Evolutionary conservation across 1,140 invertebrate genomes (phyloP).

Genomic region (Eurosta solidaginis): DNA sequence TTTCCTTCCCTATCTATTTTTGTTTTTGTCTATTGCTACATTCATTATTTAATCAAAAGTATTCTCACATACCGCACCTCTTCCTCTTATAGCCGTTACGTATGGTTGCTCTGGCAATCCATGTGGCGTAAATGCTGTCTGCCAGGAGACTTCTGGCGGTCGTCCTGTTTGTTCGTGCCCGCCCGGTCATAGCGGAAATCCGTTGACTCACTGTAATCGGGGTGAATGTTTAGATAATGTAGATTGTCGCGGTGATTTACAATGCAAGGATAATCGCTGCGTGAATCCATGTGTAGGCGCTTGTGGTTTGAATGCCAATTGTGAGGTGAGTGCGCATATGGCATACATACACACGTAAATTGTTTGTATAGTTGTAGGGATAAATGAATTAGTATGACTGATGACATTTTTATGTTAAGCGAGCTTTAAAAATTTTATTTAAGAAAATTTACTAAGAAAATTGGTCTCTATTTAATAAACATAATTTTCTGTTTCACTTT

Average conservation of each 20-base stretch:
- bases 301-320: constrained; percentile 73
- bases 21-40: neutral
- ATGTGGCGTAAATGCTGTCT: constrained; percentile 69
- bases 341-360: no score
- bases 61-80: neutral
- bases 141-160: constrained; percentile 65
- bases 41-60: neutral
- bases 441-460: no score
- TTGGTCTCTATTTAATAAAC: constrained; percentile 58
- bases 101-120: constrained; percentile 58
- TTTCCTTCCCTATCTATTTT: neutral
- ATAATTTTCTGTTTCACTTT: constrained; percentile 45
- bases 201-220: constrained; percentile 67
- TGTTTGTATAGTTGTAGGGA: no score
- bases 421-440: no score
- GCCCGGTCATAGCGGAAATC: constrained; percentile 73
- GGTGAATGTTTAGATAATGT: constrained; percentile 68
- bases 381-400: no score
- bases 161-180: constrained; percentile 74
- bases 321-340: constrained; percentile 71
- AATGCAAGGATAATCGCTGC: constrained; percentile 78
- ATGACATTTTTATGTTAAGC: no score
- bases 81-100: constrained; percentile 14
- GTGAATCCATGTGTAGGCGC: constrained; percentile 77
- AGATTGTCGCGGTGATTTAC: constrained; percentile 68